Percentiles rank a stretch among this genome's conserved stretches.
These are phyloP conservation scores for Cheilosia urbana DNA, from an alignment of 2,888 invertebrate species.

Conservation along the genomic window DNA sequence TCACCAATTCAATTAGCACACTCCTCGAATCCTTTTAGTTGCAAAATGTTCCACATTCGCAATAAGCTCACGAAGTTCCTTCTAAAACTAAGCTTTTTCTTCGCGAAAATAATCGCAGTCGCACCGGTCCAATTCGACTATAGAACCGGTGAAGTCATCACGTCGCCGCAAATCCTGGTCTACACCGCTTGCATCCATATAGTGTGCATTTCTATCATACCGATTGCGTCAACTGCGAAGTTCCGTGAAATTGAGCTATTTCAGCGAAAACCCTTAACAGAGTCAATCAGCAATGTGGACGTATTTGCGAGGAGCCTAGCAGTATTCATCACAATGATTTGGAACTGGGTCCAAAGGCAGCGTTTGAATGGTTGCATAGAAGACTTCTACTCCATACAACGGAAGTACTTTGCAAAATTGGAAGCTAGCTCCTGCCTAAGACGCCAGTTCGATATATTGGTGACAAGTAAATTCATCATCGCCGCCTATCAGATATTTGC, in stretches of 20 bases:
- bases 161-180: background rate
- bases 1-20: no score
- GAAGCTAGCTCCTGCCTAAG: background rate
- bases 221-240: background rate
- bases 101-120: background rate
- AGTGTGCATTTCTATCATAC: background rate
- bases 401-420: background rate
- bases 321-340: background rate
- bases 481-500: constrained; percentile 10
- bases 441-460: background rate
- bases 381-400: constrained; percentile 1
- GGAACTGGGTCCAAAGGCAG: background rate
- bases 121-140: constrained; percentile 18
- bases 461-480: background rate
- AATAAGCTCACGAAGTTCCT: constrained; percentile 2
- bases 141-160: constrained; percentile 11
- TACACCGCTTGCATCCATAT: background rate
- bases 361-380: constrained; percentile 5
- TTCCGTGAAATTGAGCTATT: constrained; percentile 10
- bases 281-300: background rate
- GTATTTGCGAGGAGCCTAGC: background rate
- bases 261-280: constrained; percentile 10
- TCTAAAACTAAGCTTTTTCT: background rate
- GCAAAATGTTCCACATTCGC: constrained; percentile 19
- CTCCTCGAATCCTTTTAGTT: background rate